Base-by-base conservation (phyloP, 2,888 invertebrate species). In the Drosophila anomalata region DNA sequence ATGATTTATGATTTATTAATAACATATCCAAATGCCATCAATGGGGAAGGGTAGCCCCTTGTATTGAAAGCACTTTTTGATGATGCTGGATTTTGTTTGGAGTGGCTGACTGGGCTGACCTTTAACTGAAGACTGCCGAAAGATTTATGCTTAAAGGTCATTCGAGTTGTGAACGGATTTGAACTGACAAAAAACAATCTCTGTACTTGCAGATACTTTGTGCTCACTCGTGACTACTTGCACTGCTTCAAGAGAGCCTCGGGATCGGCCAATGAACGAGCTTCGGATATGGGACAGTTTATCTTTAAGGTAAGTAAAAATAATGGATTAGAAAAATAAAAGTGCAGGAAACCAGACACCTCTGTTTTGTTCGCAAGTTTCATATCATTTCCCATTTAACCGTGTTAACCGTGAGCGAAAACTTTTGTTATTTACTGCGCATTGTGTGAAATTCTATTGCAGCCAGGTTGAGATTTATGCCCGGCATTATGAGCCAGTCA, bases 271-370 rank as follows among this genome's bases (percentile, higher is more conserved):
- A 91, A 90, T 71, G 92, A 92, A 78, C 89, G 92, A 72, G 93
- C 94, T 70, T 94, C 94, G 14, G 94, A 94, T 88, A 94, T 94
- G 94, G 94, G 94, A 73, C 94, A 94, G 90, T 94, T 94, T 89
- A 93, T 94, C 77, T 94, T 94, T 92, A 94, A 94, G 92, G 93
- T 93, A 89, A 90, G 91, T 60, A 29, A 17, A 11, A 42, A 42
- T 20, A 17, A 42, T 42, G 11, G 41, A 42, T 42, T 42, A n/a
- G 6, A 36, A 36, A 36, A 36, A 36, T 33, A 33, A 12, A 33
- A 12, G 11, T 31, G 9, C 11, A 11, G 11, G 31, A 31, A 31
- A 9, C 3, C 31, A 31, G 31, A 9, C 31, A 31, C 12, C 12
- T n/a, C 33, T 12, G 12, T 33, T 33, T 33, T 22, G 22, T 1